These are phyloP conservation scores for Borostomias antarcticus DNA, from an alignment of 2,797 vertebrate genomes.

Conservation along the genomic window DNA sequence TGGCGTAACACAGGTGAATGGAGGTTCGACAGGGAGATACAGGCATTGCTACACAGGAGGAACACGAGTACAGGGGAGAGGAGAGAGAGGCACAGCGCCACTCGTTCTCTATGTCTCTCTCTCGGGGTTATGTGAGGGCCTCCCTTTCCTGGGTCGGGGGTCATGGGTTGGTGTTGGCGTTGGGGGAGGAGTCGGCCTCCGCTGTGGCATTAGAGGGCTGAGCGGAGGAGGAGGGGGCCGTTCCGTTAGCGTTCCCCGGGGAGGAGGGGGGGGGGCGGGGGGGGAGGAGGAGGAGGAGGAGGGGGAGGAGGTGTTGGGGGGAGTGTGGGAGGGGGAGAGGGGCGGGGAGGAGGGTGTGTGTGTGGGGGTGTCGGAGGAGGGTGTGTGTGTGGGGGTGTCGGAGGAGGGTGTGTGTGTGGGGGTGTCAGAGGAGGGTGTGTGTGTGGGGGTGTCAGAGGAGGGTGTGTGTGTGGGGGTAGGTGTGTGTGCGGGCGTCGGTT, in stretches of 20 bases:
- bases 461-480: slow-evolving; percentile 11
- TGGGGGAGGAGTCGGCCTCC: slow-evolving; percentile 30
- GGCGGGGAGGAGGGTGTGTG: slow-evolving; percentile 40
- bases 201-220: not conserved
- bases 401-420: slow-evolving; percentile 6
- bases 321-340: slow-evolving; percentile 27
- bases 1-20: not conserved
- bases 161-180: not conserved
- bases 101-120: no score
- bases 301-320: slow-evolving; percentile 18
- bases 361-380: slow-evolving; percentile 6
- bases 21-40: not conserved
- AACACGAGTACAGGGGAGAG: no score
- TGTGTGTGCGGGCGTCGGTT: slow-evolving; percentile 61
- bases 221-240: slow-evolving; percentile 16
- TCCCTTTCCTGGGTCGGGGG: not conserved
- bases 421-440: slow-evolving; percentile 1
- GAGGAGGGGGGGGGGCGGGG: slow-evolving; percentile 20
- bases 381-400: slow-evolving; percentile 8
- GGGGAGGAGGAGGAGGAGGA: not conserved
- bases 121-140: no score
- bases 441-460: not conserved
- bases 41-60: not conserved
- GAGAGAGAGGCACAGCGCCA: no score
- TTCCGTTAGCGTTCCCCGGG: no score